These are phyloP conservation scores for Pseudorasbora parva DNA, from an alignment of 2,113 vertebrate species.

Conservation along the genomic window DNA sequence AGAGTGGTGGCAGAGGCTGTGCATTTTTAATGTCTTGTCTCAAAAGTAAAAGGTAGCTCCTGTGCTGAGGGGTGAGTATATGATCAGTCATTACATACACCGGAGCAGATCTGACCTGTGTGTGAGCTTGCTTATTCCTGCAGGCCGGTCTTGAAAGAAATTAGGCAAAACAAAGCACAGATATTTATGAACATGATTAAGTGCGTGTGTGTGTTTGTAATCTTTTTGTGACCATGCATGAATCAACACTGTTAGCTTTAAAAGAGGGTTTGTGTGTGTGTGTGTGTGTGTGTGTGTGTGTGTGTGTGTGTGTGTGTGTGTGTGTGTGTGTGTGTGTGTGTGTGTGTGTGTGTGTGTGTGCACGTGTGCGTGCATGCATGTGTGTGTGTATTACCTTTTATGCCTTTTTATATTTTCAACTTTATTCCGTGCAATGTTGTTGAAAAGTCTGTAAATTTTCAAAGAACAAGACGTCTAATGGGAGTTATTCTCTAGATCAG, in stretches of 20 bases:
- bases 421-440: too few relatives aligned
- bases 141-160: slow-evolving; percentile 24
- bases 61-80: slow-evolving; percentile 63
- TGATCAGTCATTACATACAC: slow-evolving; percentile 74
- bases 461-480: too few relatives aligned
- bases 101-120: slow-evolving; percentile 61
- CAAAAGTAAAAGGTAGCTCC: slow-evolving; percentile 69
- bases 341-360: too few relatives aligned
- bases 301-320: too few relatives aligned
- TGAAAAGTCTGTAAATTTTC: too few relatives aligned
- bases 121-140: neutral
- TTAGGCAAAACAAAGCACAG: neutral
- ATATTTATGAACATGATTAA: neutral
- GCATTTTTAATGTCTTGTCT: slow-evolving; percentile 77
- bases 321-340: too few relatives aligned
- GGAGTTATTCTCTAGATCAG: too few relatives aligned
- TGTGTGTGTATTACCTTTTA: too few relatives aligned
- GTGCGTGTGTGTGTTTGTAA: neutral
- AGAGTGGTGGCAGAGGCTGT: slow-evolving; percentile 67
- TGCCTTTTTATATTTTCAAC: too few relatives aligned
- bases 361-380: too few relatives aligned
- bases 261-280: too few relatives aligned
- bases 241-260: neutral
- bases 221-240: slow-evolving; percentile 1
- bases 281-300: too few relatives aligned